Conservation (phyloP, 2,888 invertebrate species). For the Diplazon laetatorius region DNA sequence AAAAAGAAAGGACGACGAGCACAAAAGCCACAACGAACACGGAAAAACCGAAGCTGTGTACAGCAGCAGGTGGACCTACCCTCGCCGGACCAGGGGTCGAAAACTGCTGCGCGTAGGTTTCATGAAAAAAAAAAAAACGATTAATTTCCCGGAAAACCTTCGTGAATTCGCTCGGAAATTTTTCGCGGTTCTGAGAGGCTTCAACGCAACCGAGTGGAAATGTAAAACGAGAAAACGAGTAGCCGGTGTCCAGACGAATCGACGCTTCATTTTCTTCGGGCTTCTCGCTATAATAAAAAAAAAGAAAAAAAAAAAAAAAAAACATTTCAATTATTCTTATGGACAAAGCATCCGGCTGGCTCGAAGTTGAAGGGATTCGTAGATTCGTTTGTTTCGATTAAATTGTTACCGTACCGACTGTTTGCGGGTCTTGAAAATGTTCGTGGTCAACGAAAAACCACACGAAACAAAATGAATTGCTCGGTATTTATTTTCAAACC, state of each 20-base stretch:
- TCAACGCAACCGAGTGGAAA: conserved; percentile 70
- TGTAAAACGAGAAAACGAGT: conserved; percentile 69
- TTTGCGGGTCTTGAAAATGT: not conserved
- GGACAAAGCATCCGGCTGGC: conserved; percentile 44
- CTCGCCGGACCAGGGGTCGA: conserved; percentile 27
- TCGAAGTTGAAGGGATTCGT: conserved; percentile 61
- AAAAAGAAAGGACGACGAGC: not conserved
- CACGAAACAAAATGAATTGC: conserved; percentile 6
- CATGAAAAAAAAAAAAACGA: too few species aligned
- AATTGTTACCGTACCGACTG: not conserved
- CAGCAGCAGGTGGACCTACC: conserved; percentile 28
- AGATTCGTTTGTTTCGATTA: conserved; percentile 1
- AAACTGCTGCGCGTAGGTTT: not conserved
- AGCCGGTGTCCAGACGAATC: conserved; percentile 54
- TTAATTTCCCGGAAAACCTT: conserved; percentile 73
- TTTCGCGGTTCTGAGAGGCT: conserved; percentile 77
- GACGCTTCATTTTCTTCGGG: conserved; percentile 71
- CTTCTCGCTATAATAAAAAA: conserved; percentile 68
- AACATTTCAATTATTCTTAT: conserved; percentile 56
- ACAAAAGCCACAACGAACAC: conserved; percentile 46
- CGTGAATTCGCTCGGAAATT: conserved; percentile 72
- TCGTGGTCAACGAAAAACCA: conserved; percentile 3
- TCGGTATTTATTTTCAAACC: too few species aligned
- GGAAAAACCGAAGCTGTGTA: conserved; percentile 14
- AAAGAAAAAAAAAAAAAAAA: conserved; percentile 57